A percentile compares a stretch with the other conserved stretches of the same genome.
These are phyloP conservation scores for Nerophis lumbriciformis DNA, from an alignment of 2,113 vertebrate species.

Conservation along the genomic window DNA sequence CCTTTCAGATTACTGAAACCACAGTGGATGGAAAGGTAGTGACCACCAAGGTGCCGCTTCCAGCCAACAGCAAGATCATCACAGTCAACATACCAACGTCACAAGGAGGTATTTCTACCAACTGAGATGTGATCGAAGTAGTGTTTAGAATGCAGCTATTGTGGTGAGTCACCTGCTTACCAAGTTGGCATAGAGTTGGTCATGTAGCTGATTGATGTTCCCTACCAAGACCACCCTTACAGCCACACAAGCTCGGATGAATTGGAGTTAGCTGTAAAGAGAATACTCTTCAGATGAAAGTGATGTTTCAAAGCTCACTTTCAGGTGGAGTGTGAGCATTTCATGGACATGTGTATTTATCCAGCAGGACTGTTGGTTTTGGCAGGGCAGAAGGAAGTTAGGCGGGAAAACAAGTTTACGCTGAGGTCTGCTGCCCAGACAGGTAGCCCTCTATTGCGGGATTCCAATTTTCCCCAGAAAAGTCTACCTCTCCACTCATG, in stretches of 20 bases:
- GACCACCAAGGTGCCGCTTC: conserved; percentile 92
- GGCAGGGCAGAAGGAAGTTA: conserved; percentile 69
- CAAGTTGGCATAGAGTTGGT: conserved; percentile 21
- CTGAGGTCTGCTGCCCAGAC: conserved; percentile 62
- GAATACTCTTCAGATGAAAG: conserved; percentile 22
- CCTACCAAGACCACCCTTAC: not conserved
- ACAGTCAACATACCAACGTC: conserved; percentile 95
- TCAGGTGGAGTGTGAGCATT: conserved; percentile 60
- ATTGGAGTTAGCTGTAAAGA: not conserved
- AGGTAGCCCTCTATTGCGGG: conserved; percentile 65
- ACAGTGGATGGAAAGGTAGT: conserved; percentile 92
- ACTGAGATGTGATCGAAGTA: too few relatives aligned
- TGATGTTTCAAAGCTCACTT: conserved; percentile 47
- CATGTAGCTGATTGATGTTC: not conserved
- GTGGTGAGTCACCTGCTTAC: conserved; percentile 41
- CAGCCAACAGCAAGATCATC: conserved; percentile 99
- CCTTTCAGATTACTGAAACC: conserved; percentile 92
- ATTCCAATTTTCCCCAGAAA: conserved; percentile 44
- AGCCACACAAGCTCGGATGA: not conserved
- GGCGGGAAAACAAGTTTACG: conserved; percentile 72
- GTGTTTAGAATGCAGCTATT: not conserved
- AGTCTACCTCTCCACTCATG: conserved; percentile 50
- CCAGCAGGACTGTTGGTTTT: conserved; percentile 73
- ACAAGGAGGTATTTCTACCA: conserved; percentile 84
- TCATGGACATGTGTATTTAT: conserved; percentile 70